phyloP scores from a whole-genome alignment of 2,113 vertebrate species.

The Chionomys nivalis region DNA sequence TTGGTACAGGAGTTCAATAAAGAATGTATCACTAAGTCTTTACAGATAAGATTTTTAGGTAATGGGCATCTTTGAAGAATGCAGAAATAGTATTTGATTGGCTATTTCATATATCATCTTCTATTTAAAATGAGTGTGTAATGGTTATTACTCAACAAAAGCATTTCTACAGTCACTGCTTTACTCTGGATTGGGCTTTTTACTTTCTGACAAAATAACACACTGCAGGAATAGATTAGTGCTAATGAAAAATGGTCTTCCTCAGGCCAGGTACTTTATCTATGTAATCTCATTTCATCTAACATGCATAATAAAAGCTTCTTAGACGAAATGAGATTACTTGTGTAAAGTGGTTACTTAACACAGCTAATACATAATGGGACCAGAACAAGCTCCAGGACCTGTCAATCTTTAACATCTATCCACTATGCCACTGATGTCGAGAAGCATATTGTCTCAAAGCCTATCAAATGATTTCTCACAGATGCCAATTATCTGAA shows the following conservation, averaged over 20 bases:
- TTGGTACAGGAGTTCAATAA: not conserved
- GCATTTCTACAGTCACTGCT: slow-evolving; percentile 39
- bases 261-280: not conserved
- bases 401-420: slow-evolving; percentile 30
- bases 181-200: not conserved
- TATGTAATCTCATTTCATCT: slow-evolving; percentile 46
- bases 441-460: not conserved
- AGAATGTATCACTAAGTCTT: not conserved
- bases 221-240: not conserved
- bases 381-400: slow-evolving; percentile 22
- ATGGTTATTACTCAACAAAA: slow-evolving; percentile 39
- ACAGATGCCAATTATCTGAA: slow-evolving; percentile 40
- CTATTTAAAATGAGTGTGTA: slow-evolving; percentile 22
- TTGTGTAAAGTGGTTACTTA: slow-evolving; percentile 54
- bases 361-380: not conserved
- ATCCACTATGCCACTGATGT: not conserved
- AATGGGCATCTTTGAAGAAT: slow-evolving; percentile 20
- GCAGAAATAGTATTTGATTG: slow-evolving; percentile 45
- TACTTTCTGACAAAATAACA: slow-evolving; percentile 58
- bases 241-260: slow-evolving; percentile 40
- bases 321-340: slow-evolving; percentile 54
- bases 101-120: slow-evolving; percentile 24
- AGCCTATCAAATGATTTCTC: slow-evolving; percentile 29
- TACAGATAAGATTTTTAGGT: not conserved
- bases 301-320: slow-evolving; percentile 56